Evolutionary conservation across 2,113 vertebrate genomes (phyloP).

Genomic region (Nycticorax nycticorax): DNA sequence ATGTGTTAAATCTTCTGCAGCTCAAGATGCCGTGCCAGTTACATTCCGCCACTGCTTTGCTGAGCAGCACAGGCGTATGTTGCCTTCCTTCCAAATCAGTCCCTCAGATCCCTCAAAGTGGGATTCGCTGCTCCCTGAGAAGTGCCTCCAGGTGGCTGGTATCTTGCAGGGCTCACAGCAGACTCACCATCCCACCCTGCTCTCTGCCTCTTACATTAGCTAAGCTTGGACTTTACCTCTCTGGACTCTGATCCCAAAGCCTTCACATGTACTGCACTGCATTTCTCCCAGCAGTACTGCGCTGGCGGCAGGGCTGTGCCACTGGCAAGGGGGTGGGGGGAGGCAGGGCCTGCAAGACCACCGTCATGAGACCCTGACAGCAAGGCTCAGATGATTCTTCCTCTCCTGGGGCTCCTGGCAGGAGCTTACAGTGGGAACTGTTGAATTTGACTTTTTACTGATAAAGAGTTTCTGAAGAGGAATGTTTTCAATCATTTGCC

Average conservation of each 20-base stretch:
- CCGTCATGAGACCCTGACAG: not conserved
- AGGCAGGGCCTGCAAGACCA: not conserved
- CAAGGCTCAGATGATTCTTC: not conserved
- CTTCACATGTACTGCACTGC: not conserved
- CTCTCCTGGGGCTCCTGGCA: not conserved
- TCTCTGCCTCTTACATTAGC: not conserved
- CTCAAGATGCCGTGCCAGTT: not conserved
- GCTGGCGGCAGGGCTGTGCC: not conserved
- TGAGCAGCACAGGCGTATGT: not conserved
- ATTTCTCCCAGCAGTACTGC: not conserved
- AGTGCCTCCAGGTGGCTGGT: not conserved
- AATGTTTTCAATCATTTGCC: not conserved
- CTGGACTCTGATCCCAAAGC: not conserved
- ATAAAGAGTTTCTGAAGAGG: not conserved
- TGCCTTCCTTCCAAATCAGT: not conserved
- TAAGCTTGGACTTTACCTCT: not conserved
- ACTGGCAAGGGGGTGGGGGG: not conserved
- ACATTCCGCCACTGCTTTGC: not conserved
- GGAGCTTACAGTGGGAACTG: not conserved
- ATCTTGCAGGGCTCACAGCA: not conserved
- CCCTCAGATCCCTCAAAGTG: not conserved
- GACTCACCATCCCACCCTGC: not conserved
- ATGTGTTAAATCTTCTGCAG: not conserved
- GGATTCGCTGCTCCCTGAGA: not conserved
- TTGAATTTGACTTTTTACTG: not conserved